phyloP scores from a whole-genome alignment of 2,888 invertebrate genomes.

The Philhelius pedissequus region DNA sequence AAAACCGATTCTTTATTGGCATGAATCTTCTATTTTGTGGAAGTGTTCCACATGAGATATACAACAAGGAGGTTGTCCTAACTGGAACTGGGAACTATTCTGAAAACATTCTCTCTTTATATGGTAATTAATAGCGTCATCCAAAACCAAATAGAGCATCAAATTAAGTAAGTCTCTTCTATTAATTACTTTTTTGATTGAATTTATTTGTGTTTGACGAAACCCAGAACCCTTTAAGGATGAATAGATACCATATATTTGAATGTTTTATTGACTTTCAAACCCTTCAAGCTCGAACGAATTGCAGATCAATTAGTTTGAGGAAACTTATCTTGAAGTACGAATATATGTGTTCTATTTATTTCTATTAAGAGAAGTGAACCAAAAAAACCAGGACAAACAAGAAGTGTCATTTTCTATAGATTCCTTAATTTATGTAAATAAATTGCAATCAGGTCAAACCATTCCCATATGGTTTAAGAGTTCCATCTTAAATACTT shows the following conservation, averaged over 20 bases:
- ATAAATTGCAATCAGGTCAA: constrained; percentile 48
- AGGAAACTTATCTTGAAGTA: not conserved
- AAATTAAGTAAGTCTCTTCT: not conserved
- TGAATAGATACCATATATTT: not conserved
- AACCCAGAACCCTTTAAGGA: not conserved
- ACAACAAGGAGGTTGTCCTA: too few relatives aligned
- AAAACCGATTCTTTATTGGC: too few relatives aligned
- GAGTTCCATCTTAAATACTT: constrained; percentile 14
- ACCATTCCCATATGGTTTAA: constrained; percentile 23
- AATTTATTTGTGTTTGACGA: not conserved
- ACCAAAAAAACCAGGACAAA: not conserved
- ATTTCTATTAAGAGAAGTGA: not conserved
- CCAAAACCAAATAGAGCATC: not conserved
- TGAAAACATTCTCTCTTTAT: too few relatives aligned
- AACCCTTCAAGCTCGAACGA: not conserved
- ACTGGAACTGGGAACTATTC: too few relatives aligned
- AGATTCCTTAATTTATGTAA: constrained; percentile 24
- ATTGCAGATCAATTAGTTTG: not conserved
- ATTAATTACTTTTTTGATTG: not conserved
- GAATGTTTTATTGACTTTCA: not conserved
- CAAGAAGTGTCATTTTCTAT: not conserved
- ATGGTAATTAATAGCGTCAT: too few relatives aligned
- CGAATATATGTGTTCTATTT: not conserved
- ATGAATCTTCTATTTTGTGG: too few relatives aligned
- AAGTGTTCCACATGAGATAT: too few relatives aligned